Base-by-base conservation (phyloP, 2,888 invertebrate species). In the Philereme vetulata region DNA sequence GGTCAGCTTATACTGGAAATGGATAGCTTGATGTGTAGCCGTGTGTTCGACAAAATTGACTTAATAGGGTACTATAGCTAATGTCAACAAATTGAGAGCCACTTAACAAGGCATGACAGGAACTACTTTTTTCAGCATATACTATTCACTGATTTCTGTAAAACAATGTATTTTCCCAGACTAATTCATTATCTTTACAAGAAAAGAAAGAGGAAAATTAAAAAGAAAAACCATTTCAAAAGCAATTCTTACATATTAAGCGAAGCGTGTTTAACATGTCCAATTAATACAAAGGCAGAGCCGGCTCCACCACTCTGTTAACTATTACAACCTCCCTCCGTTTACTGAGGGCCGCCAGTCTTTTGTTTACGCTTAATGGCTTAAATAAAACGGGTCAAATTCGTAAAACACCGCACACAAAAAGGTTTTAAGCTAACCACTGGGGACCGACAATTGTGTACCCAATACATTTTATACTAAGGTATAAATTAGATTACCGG, bases 341-440 rank as follows among this genome's bases (percentile, higher is more conserved):
- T 80, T 86, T 83, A 85, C 86, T 73, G 80, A 81, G 82, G 80
- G 78, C 82, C 77, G 80, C 82, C 80, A 86, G 82, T 87, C 90
- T 90, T 90, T 90, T 90, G 88, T 89, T 88, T 87, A 86, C 88
- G 87, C 83, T 84, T 90, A 91, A 90, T 90, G 88, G 86, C 88
- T 88, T 86, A 88, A 90, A 90, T 87, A 88, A 90, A 90, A 90
- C 86, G 87, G 89, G 86, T 84, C 87, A 85, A 88, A 89, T 90
- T 88, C 86, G 83, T 82, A 85, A 85, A 88, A 86, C 86, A 85
- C 74, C 74, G 70, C 75, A 74, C 77, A 8, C 71, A 71, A 82
- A 87, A 88, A 86, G 81, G 84, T 80, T 86, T 83, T 79, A 84
- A 85, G 83, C 78, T 77, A 77, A 71, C 75, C 75, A 65, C 62